Conservation (phyloP, 2,113 vertebrate species). For the Phaetusa simplex region DNA sequence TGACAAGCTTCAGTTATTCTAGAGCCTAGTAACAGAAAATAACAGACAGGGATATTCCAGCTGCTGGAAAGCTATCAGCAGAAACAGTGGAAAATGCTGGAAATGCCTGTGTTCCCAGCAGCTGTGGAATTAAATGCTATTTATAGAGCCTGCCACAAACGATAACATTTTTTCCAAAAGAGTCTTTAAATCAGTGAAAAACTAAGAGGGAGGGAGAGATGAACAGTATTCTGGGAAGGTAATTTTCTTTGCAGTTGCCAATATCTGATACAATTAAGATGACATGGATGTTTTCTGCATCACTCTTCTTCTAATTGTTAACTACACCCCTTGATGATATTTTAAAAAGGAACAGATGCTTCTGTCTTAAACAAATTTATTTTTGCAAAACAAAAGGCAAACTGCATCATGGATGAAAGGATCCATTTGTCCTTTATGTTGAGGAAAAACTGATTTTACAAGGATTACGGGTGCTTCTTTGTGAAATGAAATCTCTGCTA, state of each 20-base stretch:
- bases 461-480: not conserved
- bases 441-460: not conserved
- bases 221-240: not conserved
- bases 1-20: not conserved
- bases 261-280: conserved; percentile 7
- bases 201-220: not conserved
- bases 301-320: not conserved
- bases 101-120: not conserved
- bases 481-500: not conserved
- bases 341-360: conserved; percentile 33
- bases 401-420: not conserved
- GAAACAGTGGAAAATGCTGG: not conserved
- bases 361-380: not conserved
- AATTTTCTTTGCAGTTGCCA: not conserved
- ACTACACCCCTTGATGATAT: not conserved
- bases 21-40: not conserved
- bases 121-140: not conserved
- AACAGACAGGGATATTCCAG: not conserved
- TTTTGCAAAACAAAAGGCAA: not conserved
- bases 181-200: not conserved
- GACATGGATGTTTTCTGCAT: not conserved
- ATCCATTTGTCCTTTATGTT: not conserved
- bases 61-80: not conserved
- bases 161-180: not conserved
- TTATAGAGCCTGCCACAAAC: not conserved